Evolutionary conservation across 1,140 invertebrate species (phyloP), one percentile per base, ranked within the genome.

Genomic region (Lutraria rhynchaena): DNA sequence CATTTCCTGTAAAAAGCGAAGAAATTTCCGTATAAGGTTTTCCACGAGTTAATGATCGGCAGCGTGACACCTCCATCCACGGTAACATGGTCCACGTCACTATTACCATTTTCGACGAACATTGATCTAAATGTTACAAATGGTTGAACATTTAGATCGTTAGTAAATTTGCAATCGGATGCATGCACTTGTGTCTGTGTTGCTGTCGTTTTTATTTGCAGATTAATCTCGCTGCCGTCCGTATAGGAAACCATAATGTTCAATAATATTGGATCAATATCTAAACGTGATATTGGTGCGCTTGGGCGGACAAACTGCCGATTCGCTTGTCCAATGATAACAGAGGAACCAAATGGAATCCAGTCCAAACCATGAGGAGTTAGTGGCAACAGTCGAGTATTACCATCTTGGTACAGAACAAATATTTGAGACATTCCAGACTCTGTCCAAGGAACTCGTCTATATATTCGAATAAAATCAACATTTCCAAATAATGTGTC

Each of bases 291-390:
- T 29, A 89, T 81, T 41, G 75, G 69, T 24, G 87, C 87, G 41
- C 61, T 70, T 27, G 88, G 87, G n/a, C 85, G 58, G 22, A 60
- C n/a, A 29, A 46, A 7, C 1, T 35, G 29, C 0, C 83, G 83
- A 29, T 85, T 77, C 3, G 74, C 80, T 35, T 84, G 74, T 13
- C 88, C 88, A 53, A 89, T 63, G 7, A 89, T 65, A 1, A 89
- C 44, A 19, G 87, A 87, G 0, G 88, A 84, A 29, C 88, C 88
- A 71, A 89, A 89, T 2, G 87, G 87, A 37, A 86, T 86, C 88
- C 86, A 87, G 67, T 89, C 87, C 13, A 87, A 35, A 19, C 88
- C 88, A 41, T 81, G 81, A 13, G 87, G 83, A 13, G 85, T 82
- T 0, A 86, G 61, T 1, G 85, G 87, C 5, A 85, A 58, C 27